Evolutionary conservation across 2,888 invertebrate genomes (phyloP), one percentile per base, ranked within the genome.

Genomic region (Ormia ochracea): DNA sequence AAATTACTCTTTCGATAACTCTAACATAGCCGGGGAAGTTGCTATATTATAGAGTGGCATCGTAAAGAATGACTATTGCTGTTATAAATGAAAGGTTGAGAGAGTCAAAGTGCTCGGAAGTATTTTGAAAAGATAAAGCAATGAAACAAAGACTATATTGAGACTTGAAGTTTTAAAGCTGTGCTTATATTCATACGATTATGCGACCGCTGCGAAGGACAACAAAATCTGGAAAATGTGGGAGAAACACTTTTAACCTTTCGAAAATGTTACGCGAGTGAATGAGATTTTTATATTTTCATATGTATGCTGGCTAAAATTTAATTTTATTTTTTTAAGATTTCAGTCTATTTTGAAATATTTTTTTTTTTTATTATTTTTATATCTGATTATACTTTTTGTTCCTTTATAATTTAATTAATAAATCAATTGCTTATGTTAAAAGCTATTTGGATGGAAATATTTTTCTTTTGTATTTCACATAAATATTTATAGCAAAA

Each of bases 21-120:
- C 88, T 85, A 85, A 82, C 84, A 86, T 88, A 89, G 89, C 90
- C 87, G 89, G 90, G 89, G 90, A 89, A 89, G 89, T 86, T 87
- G 89, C 90, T 89, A 89, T 85, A 85, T 78, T 84, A 83, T 84
- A 85, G 88, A 89, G 87, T 84, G 83, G 19, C 1, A 28, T 72
- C 33, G 31, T 12, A 50, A 10, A 12, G 12, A 43, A 43, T n/a
- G 19, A 17, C 7, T 50, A 1, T n/a, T 50, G 23, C 17, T n/a
- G 50, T 14, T 26, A 4, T 14, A 31, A 52, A 17, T 14, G 14
- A 50, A 50, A 50, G 3, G 5, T 48, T 5, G 2, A 36, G 4
- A 10, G 12, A 36, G 4, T 28, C 4, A 31, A 31, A 31, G 1
- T 17, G 17, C 9, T 17, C 14, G 26, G 1, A 21, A 4, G 19